Percentiles rank a stretch among this genome's conserved stretches.
Evolutionary conservation across 2,113 vertebrate genomes (phyloP).

Genomic region (Hoplias malabaricus): DNA sequence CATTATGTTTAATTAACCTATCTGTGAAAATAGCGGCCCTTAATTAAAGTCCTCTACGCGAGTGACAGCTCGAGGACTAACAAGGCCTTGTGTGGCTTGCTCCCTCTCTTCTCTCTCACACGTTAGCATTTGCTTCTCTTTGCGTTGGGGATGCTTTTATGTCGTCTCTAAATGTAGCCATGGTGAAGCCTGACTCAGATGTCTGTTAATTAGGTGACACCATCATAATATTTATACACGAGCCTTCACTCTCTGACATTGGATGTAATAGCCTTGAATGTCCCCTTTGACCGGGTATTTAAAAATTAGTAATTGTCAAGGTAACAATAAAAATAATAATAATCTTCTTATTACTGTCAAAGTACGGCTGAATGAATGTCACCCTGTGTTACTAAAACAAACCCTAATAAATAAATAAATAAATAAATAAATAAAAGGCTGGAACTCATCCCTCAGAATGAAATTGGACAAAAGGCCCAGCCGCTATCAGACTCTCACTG

Average conservation of each 20-base stretch:
- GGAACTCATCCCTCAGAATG: not conserved
- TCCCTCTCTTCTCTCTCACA: not conserved
- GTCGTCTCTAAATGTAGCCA: not conserved
- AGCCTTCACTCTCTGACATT: not conserved
- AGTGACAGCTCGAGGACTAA: slow-evolving; percentile 24
- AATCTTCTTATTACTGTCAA: not conserved
- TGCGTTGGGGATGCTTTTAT: not conserved
- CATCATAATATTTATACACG: not conserved
- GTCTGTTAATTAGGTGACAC: not conserved
- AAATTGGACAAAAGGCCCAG: not conserved
- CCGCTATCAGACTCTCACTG: slow-evolving; percentile 16
- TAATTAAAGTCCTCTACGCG: slow-evolving; percentile 32
- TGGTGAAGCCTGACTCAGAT: not conserved
- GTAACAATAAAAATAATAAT: not conserved
- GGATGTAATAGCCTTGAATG: not conserved
- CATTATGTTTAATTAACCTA: slow-evolving; percentile 49
- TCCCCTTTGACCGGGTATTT: not conserved
- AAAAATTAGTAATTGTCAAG: not conserved
- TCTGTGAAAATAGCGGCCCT: slow-evolving; percentile 40
- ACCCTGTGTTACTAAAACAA: not conserved
- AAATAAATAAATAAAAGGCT: not conserved
- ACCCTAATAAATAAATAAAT: slow-evolving; percentile 1
- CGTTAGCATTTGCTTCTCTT: not conserved
- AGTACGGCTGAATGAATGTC: not conserved
- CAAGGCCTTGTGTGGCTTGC: slow-evolving; percentile 2